These are phyloP conservation scores for Malthinus flaveolus DNA, from an alignment of 2,888 invertebrate species.

Conservation along the genomic window DNA sequence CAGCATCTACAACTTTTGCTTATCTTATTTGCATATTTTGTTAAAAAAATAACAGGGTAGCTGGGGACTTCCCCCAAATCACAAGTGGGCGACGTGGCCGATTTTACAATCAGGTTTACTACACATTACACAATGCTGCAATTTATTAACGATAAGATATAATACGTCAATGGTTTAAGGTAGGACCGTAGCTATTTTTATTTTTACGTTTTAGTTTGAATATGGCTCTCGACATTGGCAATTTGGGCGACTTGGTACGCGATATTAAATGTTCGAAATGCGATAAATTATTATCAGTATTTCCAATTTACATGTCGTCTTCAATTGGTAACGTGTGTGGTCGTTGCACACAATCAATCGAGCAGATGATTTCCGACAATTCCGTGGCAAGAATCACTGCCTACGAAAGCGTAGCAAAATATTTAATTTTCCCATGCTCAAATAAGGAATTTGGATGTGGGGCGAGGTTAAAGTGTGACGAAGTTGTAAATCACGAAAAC, in stretches of 20 bases:
- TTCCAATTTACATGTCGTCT: conserved; percentile 12
- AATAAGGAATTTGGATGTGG: conserved; percentile 40
- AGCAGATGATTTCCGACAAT: conserved; percentile 17
- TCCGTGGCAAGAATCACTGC: conserved; percentile 8
- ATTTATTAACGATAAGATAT: too few relatives aligned
- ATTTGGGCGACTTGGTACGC: not conserved
- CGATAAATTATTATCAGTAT: conserved; percentile 11
- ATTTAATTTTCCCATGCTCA: conserved; percentile 38
- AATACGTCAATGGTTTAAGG: too few relatives aligned
- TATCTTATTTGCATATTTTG: too few relatives aligned
- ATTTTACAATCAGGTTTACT: too few relatives aligned
- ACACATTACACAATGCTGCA: too few relatives aligned
- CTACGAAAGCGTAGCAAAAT: conserved; percentile 24
- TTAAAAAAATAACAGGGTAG: too few relatives aligned
- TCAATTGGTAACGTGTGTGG: conserved; percentile 14
- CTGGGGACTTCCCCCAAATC: too few relatives aligned
- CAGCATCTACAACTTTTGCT: too few relatives aligned
- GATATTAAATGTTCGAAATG: conserved; percentile 11
- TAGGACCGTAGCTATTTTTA: too few relatives aligned
- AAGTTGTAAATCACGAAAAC: conserved; percentile 37
- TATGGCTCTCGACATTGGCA: not conserved
- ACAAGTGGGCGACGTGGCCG: too few relatives aligned
- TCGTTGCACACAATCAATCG: not conserved
- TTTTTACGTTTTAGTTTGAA: too few relatives aligned
- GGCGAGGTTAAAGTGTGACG: conserved; percentile 31